Base-by-base conservation (phyloP, 2,888 invertebrate species). In the Cataglyphis livida region DNA sequence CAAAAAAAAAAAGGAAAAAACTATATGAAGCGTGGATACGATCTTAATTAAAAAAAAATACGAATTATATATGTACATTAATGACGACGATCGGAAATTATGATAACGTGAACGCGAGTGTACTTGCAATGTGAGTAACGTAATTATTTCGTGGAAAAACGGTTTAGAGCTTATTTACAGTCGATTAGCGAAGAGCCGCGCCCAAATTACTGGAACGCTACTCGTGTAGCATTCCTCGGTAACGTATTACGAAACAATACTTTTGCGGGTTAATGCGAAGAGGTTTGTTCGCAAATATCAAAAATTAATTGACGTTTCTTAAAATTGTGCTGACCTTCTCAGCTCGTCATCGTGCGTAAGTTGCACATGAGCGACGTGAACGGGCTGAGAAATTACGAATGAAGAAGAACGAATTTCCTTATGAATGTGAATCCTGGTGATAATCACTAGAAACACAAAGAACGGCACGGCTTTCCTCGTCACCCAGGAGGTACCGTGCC, bases 401-500 rank as follows among this genome's bases (percentile, higher is more conserved):
- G 51, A 28, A 41, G 25, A 32, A 70, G 59, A 71, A 12, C 18
- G 18, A 41, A 79, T 71, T 79, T 18, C 48, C 54, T 28, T 51
- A 70, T 61, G 79, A 83, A 86, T 79, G 82, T 73, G 54, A 78
- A 65, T 71, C n/a, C 65, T 44, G 28, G 15, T 21, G 28, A 12
- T 21, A 57, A 73, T 76, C 66, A 84, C 28, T 54, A 81, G 15
- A 66, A 83, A 85, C 62, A 82, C 65, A 81, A 87, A 88, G 48
- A 51, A 83, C 81, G 81, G 92, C 93, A 93, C 94, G 92, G 93
- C 91, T 94, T 94, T 94, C 94, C 94, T 88, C 94, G 94, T 94
- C 93, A 94, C 94, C 94, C 94, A 92, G 84, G 94, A 92, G 94
- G 94, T 94, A 94, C 94, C 93, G 94, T 93, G 91, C 91, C 73